Evolutionary conservation across 1,140 invertebrate genomes (phyloP).

Genomic region (Drosophila orena): DNA sequence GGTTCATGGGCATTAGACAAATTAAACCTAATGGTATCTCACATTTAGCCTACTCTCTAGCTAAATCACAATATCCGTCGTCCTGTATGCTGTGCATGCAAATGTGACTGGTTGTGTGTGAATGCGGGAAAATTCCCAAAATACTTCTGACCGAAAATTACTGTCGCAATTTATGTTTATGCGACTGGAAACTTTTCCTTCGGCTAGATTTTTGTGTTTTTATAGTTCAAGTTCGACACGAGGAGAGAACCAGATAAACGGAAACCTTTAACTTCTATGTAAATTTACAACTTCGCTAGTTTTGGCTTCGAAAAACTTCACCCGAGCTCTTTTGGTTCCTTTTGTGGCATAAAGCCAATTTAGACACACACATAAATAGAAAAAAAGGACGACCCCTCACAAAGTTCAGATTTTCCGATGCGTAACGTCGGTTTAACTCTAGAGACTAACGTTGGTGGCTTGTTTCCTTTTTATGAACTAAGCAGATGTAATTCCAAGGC

Average conservation of each 20-base stretch:
- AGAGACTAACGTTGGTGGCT: slow-evolving; percentile 26
- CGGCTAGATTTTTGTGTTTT: slow-evolving; percentile 34
- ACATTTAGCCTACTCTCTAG: slow-evolving; percentile 46
- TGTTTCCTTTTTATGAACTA: slow-evolving; percentile 65
- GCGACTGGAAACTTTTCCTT: slow-evolving; percentile 73
- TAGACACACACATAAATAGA: slow-evolving; percentile 13
- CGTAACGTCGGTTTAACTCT: slow-evolving; percentile 62
- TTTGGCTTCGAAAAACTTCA: slow-evolving; percentile 54
- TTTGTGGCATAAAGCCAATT: slow-evolving; percentile 39
- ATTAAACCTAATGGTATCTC: slow-evolving; percentile 75
- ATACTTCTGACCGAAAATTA: slow-evolving; percentile 71
- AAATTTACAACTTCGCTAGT: slow-evolving; percentile 69
- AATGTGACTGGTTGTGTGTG: slow-evolving; percentile 30
- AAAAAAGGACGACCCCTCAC: slow-evolving; percentile 43
- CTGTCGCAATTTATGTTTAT: slow-evolving; percentile 81
- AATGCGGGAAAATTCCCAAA: slow-evolving; percentile 24
- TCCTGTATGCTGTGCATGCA: slow-evolving; percentile 32
- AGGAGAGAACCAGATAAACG: slow-evolving; percentile 25
- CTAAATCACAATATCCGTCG: slow-evolving; percentile 58
- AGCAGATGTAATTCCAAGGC: slow-evolving; percentile 60
- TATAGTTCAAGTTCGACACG: slow-evolving; percentile 75
- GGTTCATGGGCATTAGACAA: slow-evolving; percentile 67
- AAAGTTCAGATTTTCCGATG: slow-evolving; percentile 28
- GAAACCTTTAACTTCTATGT: slow-evolving; percentile 55
- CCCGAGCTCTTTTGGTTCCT: slow-evolving; percentile 55